Evolutionary conservation across 2,888 invertebrate species (phyloP).

Genomic region (Argyresthia goedartella): DNA sequence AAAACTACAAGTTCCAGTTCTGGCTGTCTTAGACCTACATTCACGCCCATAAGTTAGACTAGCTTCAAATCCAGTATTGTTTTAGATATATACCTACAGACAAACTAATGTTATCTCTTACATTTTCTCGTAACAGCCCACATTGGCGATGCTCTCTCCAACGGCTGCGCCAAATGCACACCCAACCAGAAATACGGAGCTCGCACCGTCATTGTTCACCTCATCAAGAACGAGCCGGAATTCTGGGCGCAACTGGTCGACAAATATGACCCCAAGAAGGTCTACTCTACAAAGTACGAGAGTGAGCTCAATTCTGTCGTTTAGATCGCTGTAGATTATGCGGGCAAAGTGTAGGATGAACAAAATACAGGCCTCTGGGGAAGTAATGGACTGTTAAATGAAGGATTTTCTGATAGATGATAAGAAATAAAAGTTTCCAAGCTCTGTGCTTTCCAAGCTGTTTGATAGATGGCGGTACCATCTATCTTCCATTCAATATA

Average conservation of each 20-base stretch:
- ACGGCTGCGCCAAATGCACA: constrained; percentile 49
- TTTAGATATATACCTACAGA: no score
- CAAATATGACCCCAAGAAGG: constrained; percentile 45
- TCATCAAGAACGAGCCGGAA: constrained; percentile 39
- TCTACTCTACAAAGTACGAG: constrained; percentile 45
- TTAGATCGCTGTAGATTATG: background rate
- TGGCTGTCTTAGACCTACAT: no score
- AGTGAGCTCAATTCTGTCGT: constrained; percentile 24
- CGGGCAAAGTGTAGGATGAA: no score
- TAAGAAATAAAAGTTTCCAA: no score
- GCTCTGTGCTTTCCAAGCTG: no score
- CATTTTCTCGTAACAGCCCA: constrained; percentile 32
- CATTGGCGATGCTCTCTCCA: constrained; percentile 49
- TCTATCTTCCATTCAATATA: no score
- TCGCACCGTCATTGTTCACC: constrained; percentile 42
- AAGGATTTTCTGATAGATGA: background rate
- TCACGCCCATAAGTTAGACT: no score
- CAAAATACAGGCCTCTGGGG: no score
- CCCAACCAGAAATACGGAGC: constrained; percentile 37
- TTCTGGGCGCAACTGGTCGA: constrained; percentile 44
- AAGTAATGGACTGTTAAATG: background rate
- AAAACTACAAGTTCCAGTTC: no score
- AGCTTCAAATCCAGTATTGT: no score
- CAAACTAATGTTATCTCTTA: no score
- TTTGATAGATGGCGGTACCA: no score